Evolutionary conservation across 92 coral and sea anemone genomes (phyloP).

Genomic region (Meandrina meandrites): DNA sequence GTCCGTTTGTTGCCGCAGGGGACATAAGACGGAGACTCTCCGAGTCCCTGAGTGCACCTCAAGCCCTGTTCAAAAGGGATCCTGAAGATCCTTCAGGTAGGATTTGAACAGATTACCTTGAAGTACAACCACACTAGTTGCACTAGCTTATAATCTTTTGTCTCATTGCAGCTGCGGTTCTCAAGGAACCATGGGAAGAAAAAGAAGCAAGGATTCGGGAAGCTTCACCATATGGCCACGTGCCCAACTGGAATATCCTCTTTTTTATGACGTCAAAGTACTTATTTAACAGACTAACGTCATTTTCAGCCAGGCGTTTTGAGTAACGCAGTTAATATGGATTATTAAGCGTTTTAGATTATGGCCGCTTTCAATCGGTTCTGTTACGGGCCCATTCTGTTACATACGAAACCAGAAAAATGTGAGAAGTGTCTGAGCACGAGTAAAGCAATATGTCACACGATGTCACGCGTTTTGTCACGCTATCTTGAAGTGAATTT

Average conservation of each 20-base stretch:
- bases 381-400: too few species aligned
- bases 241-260: conserved; percentile 99
- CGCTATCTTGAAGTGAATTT: neutral
- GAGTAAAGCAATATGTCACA: too few species aligned
- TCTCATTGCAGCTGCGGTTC: conserved; percentile 76
- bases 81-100: conserved; percentile 99
- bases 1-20: conserved; percentile 95
- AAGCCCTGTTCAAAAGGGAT: conserved; percentile 88
- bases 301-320: neutral
- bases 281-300: neutral
- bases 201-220: conserved; percentile 88
- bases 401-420: neutral
- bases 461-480: too few species aligned
- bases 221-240: conserved; percentile 96
- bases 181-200: conserved; percentile 96
- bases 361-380: neutral
- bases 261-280: conserved; percentile 15
- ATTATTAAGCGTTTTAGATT: too few species aligned
- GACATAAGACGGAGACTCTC: conserved; percentile 92
- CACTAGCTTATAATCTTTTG: neutral
- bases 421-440: too few species aligned
- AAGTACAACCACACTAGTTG: neutral
- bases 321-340: neutral
- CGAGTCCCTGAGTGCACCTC: conserved; percentile 87
- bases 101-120: neutral